Percentiles rank a stretch among this genome's conserved stretches.
Evolutionary conservation across 2,113 vertebrate species (phyloP).

Genomic region (Atlantisia rogersi): DNA sequence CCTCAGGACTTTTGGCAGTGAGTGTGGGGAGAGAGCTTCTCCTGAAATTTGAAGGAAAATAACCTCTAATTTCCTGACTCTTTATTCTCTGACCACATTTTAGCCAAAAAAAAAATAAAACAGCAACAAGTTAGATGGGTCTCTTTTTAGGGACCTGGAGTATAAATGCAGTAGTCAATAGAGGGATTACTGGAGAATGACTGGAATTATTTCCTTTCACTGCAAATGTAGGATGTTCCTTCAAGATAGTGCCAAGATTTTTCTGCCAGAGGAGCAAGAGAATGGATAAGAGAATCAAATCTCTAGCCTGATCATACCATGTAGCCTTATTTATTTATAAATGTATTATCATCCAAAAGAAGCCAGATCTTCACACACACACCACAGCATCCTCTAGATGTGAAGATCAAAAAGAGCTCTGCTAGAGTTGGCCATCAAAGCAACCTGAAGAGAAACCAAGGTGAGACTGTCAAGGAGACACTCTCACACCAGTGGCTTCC

Average conservation of each 20-base stretch:
- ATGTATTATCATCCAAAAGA: background rate
- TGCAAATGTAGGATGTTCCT: background rate
- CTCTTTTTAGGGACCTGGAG: background rate
- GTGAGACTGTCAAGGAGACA: background rate
- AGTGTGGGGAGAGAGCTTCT: background rate
- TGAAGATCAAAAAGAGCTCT: background rate
- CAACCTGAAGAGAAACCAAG: background rate
- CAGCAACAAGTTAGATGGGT: background rate
- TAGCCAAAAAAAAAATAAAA: background rate
- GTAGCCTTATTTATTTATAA: background rate
- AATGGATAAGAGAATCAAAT: background rate
- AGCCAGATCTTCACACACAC: background rate
- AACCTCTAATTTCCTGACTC: background rate
- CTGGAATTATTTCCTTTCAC: slow-evolving; percentile 16
- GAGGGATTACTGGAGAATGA: background rate
- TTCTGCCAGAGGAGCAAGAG: slow-evolving; percentile 3
- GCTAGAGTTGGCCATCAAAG: accelerated
- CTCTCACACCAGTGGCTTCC: background rate
- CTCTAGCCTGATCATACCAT: background rate
- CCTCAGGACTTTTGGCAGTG: background rate
- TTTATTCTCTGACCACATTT: background rate
- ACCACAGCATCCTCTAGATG: background rate
- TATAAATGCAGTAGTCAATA: background rate
- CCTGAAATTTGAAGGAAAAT: background rate
- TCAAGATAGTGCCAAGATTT: background rate